phyloP scores from a whole-genome alignment of 2,888 invertebrate genomes.

The Tanaodytes sp. region DNA sequence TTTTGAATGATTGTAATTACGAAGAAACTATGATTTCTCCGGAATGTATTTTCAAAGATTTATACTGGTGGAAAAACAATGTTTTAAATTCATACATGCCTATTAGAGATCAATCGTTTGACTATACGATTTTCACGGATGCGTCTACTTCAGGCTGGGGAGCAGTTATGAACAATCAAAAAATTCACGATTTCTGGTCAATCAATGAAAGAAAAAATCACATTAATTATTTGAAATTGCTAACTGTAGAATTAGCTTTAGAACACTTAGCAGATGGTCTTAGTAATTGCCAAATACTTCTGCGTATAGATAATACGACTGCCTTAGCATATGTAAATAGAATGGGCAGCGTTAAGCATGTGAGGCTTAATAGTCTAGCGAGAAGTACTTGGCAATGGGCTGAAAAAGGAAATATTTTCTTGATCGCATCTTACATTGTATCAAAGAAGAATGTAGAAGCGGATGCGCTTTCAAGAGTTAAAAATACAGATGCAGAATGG shows the following conservation, averaged over 20 bases:
- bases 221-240: too few species aligned
- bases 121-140: conserved; percentile 29
- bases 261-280: conserved; percentile 24
- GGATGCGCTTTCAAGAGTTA: conserved; percentile 55
- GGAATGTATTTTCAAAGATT: conserved; percentile 7
- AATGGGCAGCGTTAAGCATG: too few species aligned
- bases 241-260: conserved; percentile 32
- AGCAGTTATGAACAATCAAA: background rate
- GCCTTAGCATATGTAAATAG: too few species aligned
- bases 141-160: conserved; percentile 26
- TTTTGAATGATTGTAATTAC: conserved; percentile 20
- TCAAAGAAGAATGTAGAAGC: too few species aligned
- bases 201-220: too few species aligned
- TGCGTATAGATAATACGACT: too few species aligned
- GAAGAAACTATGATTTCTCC: conserved; percentile 16
- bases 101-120: conserved; percentile 11
- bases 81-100: conserved; percentile 2
- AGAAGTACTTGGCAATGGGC: conserved; percentile 51
- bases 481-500: conserved; percentile 49
- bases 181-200: conserved; percentile 13
- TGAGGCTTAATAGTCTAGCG: conserved; percentile 43
- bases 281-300: too few species aligned
- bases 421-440: too few species aligned
- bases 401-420: too few species aligned
- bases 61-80: conserved; percentile 27